Evolutionary conservation across 2,888 invertebrate species (phyloP).

Genomic region (Orthosia gothica): DNA sequence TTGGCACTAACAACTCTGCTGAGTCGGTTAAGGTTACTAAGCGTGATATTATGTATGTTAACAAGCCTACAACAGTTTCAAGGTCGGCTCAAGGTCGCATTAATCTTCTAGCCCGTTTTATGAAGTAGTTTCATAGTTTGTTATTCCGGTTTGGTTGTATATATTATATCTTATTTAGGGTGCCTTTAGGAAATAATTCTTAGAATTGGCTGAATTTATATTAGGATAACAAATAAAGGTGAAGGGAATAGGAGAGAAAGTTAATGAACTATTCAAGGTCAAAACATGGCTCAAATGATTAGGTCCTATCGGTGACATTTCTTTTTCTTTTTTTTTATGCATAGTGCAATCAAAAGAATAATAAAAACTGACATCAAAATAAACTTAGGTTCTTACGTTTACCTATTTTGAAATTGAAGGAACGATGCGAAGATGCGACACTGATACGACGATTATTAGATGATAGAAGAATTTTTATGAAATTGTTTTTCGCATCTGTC

Average conservation of each 20-base stretch:
- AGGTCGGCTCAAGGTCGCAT: conserved; percentile 38
- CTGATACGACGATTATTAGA: too few species aligned
- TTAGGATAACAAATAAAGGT: too few species aligned
- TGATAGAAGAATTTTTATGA: too few species aligned
- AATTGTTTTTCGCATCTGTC: too few species aligned
- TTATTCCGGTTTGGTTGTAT: conserved; percentile 10
- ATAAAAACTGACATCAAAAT: too few species aligned
- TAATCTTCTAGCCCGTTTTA: conserved; percentile 39
- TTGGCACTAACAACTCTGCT: conserved; percentile 19
- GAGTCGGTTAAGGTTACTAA: conserved; percentile 1
- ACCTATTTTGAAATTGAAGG: too few species aligned
- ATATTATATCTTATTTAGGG: conserved; percentile 10
- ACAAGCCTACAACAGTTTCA: conserved; percentile 33
- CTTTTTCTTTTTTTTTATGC: too few species aligned
- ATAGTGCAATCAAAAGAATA: neutral
- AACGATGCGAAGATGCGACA: too few species aligned
- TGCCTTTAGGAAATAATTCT: neutral
- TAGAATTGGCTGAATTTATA: neutral
- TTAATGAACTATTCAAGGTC: neutral
- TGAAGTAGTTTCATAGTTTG: conserved; percentile 28
- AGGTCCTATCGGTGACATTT: neutral
- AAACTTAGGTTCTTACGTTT: too few species aligned
- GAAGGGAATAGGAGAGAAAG: too few species aligned
- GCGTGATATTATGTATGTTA: conserved; percentile 31
- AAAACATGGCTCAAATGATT: neutral